Evolutionary conservation across 1,140 invertebrate species (phyloP), one percentile per base, ranked within the genome.

Genomic region (Drosophila kepulauana): DNA sequence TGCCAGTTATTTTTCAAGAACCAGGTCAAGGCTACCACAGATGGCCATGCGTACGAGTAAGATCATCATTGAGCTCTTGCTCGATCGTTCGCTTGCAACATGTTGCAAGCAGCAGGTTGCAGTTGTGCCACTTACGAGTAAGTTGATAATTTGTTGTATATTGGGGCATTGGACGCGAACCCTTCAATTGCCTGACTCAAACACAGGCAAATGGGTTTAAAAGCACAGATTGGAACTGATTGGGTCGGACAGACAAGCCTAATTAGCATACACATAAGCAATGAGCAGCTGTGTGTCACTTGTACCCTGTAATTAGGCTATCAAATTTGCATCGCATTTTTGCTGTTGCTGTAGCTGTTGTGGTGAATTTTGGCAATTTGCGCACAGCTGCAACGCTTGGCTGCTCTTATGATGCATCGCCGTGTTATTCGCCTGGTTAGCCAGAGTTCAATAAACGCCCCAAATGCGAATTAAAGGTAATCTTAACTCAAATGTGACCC

Each of bases 271-370:
- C 51, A 35, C 69, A 70, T 25, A 59, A 25, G 58, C 68, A 69
- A 64, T 28, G 49, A 25, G 58, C 69, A 69, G 70, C 73, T 65
- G 62, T 65, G 62, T 64, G 76, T 81, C 72, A 80, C 61, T 67
- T 81, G 52, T 81, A 74, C 66, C 75, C 82, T 58, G 66, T 82
- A 86, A 86, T 86, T 86, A 82, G 65, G 28, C 48, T 74, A 87
- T 80, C 68, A 57, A 41, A 41, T 57, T 41, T 57, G 54, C 54
- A 57, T 57, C 35, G 16, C 54, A 43, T 13, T 57, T 54, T 33
- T 11, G 8, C 1, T 30, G 4, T 30, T 13, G 4, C 75, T 20
- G 20, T 20, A 25, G 20, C 20, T 25, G 20, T 25, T 25, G 20
- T 25, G 3, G 20, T 25, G 20, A 25, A 67, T 87, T 86, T 88